Base-by-base conservation (phyloP, 2,797 vertebrate species). In the Hydrocynus forskahlii region DNA sequence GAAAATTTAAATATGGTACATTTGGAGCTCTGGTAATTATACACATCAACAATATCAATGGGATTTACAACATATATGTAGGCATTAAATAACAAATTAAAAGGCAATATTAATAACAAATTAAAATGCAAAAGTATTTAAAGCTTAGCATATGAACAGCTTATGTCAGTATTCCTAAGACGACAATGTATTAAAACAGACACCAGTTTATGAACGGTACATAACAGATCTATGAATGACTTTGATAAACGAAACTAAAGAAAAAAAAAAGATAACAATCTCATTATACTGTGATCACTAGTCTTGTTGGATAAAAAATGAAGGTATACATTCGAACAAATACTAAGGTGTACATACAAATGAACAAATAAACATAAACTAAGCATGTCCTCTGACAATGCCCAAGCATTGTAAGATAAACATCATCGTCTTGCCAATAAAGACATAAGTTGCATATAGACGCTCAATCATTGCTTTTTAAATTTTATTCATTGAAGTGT, bases 1-100 rank as follows among this genome's bases (percentile, higher is more conserved):
- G 63, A 88, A 92, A 87, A 81, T 88, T 89, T 89, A 84, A 92
- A 86, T 17, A 54, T n/a, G 79, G 80, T 86, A 82, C 79, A 70
- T 81, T 84, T 64, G 83, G 57, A 86, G 88, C 86, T 85, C 81
- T 86, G 87, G 77, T 79, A 84, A 81, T 83, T 82, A 79, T 67
- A 69, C 45, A 74, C 76, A 76, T 71, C 45, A 76, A 63, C 9
- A 48, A 67, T 54, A 80, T 80, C 73, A 84, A 82, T 78, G 21
- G 3, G 29, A 3, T 29, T 25, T 4, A 62, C 13, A 25, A 62
- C 10, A 35, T 23, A 63, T 6, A 5, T 25, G 35, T 35, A 16
- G 12, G 21, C 0, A 3, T 60, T 23, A 10, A 35, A 35, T 35
- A 35, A 35, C 29, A 35, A 17, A 17, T 29, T 25, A 12, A 25